Evolutionary conservation across 2,113 vertebrate genomes (phyloP).

Genomic region (Gnathonemus echidnorhynchus): DNA sequence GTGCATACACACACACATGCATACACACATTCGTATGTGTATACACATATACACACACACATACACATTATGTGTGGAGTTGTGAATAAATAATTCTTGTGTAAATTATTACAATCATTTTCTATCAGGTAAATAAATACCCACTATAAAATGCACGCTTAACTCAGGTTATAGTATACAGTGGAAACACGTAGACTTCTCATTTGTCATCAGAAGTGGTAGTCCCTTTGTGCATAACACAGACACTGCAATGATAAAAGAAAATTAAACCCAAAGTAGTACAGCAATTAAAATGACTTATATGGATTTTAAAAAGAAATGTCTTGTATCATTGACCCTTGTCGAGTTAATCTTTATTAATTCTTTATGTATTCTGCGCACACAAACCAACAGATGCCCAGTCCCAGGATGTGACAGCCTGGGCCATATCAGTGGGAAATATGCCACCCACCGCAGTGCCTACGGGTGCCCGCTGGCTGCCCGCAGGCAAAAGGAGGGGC

Average conservation of each 20-base stretch:
- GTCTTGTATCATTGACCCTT: background rate
- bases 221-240: background rate
- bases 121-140: background rate
- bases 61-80: background rate
- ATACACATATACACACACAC: background rate
- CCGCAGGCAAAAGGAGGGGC: conserved; percentile 89
- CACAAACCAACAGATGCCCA: conserved; percentile 71
- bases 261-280: background rate
- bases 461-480: conserved; percentile 90
- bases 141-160: background rate
- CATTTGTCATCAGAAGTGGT: background rate
- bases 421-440: conserved; percentile 96
- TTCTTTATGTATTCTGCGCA: background rate
- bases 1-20: background rate
- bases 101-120: background rate
- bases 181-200: background rate
- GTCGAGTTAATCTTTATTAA: background rate
- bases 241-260: background rate
- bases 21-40: too few species aligned
- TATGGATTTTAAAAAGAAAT: background rate
- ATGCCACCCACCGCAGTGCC: conserved; percentile 93
- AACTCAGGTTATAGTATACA: background rate
- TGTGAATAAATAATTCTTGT: background rate
- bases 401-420: conserved; percentile 93
- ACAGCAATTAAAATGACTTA: background rate